phyloP scores from a whole-genome alignment of 2,113 vertebrate species.

The Lagopus muta region DNA sequence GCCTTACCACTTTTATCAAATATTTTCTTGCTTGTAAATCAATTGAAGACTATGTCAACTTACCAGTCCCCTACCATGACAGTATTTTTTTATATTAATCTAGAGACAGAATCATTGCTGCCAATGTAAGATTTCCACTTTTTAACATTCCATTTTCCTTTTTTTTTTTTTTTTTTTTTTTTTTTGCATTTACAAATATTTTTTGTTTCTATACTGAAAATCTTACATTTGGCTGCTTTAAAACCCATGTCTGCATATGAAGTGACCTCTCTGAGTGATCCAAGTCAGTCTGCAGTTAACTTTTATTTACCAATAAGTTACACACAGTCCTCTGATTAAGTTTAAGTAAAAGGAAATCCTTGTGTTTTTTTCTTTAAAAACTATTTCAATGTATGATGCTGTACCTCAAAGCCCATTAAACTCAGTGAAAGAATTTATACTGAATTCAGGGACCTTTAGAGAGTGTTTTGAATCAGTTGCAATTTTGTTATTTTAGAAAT shows the following conservation, averaged over 20 bases:
- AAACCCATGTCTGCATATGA: slow-evolving; percentile 19
- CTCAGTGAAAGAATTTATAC: slow-evolving; percentile 33
- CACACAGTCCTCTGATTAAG: slow-evolving; percentile 21
- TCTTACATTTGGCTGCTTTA: neutral
- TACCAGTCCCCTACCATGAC: neutral
- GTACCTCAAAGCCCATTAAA: slow-evolving; percentile 56
- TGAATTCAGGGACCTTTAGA: slow-evolving; percentile 21
- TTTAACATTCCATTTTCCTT: no score
- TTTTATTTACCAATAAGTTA: slow-evolving; percentile 64
- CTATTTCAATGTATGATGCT: slow-evolving; percentile 50
- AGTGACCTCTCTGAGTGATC: neutral
- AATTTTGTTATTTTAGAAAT: slow-evolving; percentile 36
- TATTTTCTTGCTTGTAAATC: slow-evolving; percentile 20
- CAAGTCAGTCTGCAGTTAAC: slow-evolving; percentile 13
- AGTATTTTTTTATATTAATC: neutral
- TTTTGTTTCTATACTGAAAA: slow-evolving; percentile 14
- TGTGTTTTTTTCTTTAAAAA: slow-evolving; percentile 31
- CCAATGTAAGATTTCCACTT: neutral
- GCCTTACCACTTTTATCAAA: neutral
- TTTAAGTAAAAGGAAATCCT: slow-evolving; percentile 59
- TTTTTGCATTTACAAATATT: no score
- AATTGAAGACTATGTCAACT: slow-evolving; percentile 41
- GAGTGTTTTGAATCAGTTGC: neutral
- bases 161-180: no score
- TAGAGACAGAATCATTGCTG: slow-evolving; percentile 14